Percentiles rank a stretch among this genome's conserved stretches.
Evolutionary conservation across 2,113 vertebrate species (phyloP).

Genomic region (Regulus satrapa): DNA sequence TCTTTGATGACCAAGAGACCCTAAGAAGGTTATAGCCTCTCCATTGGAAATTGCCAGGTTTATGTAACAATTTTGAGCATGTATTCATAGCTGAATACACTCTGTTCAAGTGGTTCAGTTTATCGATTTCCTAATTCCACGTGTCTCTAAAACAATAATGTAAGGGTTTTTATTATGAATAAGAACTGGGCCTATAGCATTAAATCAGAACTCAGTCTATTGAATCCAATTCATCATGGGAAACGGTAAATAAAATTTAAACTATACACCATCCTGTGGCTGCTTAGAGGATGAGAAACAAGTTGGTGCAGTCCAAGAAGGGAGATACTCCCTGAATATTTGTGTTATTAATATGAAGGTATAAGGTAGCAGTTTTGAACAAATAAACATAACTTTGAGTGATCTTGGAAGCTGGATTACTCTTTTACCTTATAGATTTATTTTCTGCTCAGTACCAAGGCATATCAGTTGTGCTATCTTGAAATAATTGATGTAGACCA

Average conservation of each 20-base stretch:
- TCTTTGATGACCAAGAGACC: background rate
- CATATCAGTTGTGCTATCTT: background rate
- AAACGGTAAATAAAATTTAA: background rate
- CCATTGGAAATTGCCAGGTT: background rate
- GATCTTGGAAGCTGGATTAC: background rate
- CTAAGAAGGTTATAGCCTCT: background rate
- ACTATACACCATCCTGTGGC: background rate
- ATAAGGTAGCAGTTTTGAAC: background rate
- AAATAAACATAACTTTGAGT: background rate
- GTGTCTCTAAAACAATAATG: background rate
- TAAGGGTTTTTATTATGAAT: background rate
- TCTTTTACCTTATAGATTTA: background rate
- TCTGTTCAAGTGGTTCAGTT: background rate
- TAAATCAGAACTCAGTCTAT: background rate
- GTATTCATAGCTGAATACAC: background rate
- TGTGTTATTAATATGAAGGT: background rate
- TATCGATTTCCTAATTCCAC: background rate
- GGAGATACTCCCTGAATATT: background rate
- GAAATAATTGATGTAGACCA: background rate
- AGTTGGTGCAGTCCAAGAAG: background rate
- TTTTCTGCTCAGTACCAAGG: background rate
- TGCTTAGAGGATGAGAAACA: background rate
- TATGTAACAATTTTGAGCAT: background rate
- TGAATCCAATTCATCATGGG: background rate
- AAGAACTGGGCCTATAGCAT: background rate